phyloP scores from a whole-genome alignment of 2,113 vertebrate genomes.

The Heptranchias perlo region DNA sequence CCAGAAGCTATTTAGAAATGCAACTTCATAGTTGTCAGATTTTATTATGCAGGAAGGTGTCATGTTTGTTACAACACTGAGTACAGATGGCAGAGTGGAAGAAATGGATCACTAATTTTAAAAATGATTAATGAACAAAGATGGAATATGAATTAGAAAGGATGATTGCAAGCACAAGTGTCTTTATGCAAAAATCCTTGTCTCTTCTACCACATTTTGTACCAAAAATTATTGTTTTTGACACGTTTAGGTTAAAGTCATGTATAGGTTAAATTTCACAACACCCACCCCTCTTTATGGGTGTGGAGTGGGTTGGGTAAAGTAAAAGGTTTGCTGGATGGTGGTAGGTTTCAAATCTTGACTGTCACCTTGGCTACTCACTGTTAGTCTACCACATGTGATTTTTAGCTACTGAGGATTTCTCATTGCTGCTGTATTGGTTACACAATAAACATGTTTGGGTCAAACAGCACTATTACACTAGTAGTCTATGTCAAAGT shows the following conservation, averaged over 20 bases:
- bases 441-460: neutral
- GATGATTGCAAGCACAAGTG: constrained; percentile 98
- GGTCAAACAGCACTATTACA: neutral
- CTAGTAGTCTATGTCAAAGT: neutral
- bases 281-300: neutral
- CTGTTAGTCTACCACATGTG: neutral
- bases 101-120: constrained; percentile 99
- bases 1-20: constrained; percentile 99
- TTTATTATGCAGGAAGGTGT: constrained; percentile 99
- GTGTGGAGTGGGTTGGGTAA: neutral
- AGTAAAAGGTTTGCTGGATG: neutral
- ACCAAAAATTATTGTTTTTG: constrained; percentile 25
- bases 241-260: neutral
- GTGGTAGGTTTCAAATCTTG: neutral
- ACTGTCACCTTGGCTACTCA: neutral
- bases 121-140: constrained; percentile 99
- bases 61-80: constrained; percentile 99
- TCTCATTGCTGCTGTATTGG: neutral
- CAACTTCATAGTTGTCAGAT: constrained; percentile 99
- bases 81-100: constrained; percentile 99
- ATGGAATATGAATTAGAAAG: constrained; percentile 99
- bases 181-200: constrained; percentile 98
- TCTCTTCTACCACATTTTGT: constrained; percentile 84
- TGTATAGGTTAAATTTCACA: neutral
- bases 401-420: neutral